phyloP scores from a whole-genome alignment of 2,113 vertebrate species.

The Acrocephalus arundinaceus region DNA sequence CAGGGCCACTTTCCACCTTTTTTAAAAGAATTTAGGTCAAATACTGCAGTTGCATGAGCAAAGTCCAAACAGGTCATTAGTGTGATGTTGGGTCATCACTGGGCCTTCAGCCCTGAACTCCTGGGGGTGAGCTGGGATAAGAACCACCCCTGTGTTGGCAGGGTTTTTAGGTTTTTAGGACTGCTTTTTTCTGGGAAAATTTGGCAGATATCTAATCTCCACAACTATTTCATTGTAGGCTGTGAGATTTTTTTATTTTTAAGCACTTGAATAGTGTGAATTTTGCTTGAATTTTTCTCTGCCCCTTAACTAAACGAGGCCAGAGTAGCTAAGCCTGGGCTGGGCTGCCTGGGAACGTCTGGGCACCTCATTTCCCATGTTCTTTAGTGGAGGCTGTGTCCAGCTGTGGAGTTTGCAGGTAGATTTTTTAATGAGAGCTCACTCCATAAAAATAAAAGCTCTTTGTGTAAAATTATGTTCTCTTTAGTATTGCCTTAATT shows the following conservation, averaged over 20 bases:
- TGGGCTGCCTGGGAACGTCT: neutral
- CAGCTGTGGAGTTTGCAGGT: neutral
- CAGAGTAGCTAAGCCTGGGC: neutral
- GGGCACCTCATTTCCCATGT: fast-evolving
- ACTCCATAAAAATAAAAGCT: neutral
- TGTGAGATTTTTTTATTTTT: neutral
- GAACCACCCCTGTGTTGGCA: fast-evolving
- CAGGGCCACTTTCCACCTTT: neutral
- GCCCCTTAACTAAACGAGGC: neutral
- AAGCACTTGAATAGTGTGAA: neutral
- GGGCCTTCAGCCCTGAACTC: neutral
- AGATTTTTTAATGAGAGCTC: neutral
- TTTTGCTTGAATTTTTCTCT: neutral
- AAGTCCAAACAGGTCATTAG: neutral
- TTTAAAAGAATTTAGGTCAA: neutral
- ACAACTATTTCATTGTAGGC: neutral
- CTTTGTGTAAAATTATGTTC: neutral
- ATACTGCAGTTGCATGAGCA: neutral
- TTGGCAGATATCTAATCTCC: neutral
- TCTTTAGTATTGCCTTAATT: neutral
- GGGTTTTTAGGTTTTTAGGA: neutral
- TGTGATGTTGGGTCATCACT: neutral
- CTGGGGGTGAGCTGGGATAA: neutral
- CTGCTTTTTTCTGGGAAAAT: neutral
- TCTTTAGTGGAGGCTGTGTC: neutral